Base-by-base conservation (phyloP, 2,797 vertebrate genomes). In the Cottoperca gobio region DNA sequence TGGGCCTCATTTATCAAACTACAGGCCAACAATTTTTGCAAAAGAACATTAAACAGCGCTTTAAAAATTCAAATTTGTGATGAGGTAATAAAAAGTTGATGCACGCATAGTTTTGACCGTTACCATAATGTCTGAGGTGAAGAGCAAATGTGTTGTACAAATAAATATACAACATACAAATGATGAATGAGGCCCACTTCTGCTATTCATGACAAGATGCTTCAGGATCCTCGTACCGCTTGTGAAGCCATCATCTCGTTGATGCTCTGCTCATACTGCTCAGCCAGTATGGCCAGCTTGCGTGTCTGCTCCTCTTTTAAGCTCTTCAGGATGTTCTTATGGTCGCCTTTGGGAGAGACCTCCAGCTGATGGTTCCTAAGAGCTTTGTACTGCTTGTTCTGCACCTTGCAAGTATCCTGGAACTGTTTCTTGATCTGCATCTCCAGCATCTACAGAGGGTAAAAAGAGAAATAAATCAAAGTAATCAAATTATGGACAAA, bases 381-480 rank as follows among this genome's bases (percentile, higher is more conserved):
- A 87, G 98, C 98, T 95, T 99, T 99, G 94, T 99, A 99, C 97
- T 99, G 98, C 94, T 99, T 99, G 78, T 98, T 99, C 95, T 99
- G 98, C 87, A 99, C 98, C 95, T 99, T 99, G 93, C 98, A 99
- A n/a, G 97, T 99, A 90, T 99, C 98, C 95, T 99, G 98, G 94
- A 99, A 99, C 95, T 99, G 98, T 93, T 99, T 99, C 94, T 99
- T 99, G 87, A 99, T 99, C 95, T 99, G 98, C 96, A 99, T 96
- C 96, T 99, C 98, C 95, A 99, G 75, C 6, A 61, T 71, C 93
- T 94, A 33, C 24, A 57, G n/a, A 59, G 21, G 45, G 63, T 73
- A 48, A 16, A 58, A 74, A 50, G 16, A 61, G 26, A 53, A 53
- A 24, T 1, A 13, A 14, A 65, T 43, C 42, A 52, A 58, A 35